Base-by-base conservation (phyloP, 2,113 vertebrate species). In the Onychostoma macrolepis region DNA sequence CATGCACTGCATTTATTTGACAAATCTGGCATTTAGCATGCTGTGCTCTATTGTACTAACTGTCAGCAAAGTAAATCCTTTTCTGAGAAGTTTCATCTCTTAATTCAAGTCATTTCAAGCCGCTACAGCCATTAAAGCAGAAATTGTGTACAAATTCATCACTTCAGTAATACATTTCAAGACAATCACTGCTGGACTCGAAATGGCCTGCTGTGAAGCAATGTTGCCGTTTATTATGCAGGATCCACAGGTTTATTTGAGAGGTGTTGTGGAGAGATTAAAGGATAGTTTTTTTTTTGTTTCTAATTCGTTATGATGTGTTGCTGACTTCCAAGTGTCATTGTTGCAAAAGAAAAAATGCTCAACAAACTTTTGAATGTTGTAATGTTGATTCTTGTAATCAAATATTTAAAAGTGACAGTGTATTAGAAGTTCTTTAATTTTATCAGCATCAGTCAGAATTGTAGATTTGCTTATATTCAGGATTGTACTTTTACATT, bases 151-250 rank as follows among this genome's bases (percentile, higher is more conserved):
- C 2, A 72, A 38, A 33, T 72, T 21, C 28, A 69, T 33, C 12
- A 69, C 28, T 69, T 69, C 15, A 69, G 7, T 69, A 69, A 69
- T 69, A 33, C 26, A 69, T 69, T 69, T 69, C 69, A 38, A 74
- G 69, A 74, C 17, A 72, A 72, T 41, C 33, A 9, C 21, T 41
- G 69, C 69, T 74, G 69, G 69, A 41, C 36, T 41, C 9, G 10
- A 11, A 74, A 67, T 19, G 28, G 8, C 36, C 69, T 38, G 69
- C 69, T 74, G 69, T 38, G 36, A 74, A 38, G 69, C 69, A 74
- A 41, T 74, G 19, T 24, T 74, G 17, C 69, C 1, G 33, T 74
- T 74, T 74, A 72, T 72, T 36, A 72, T 72, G 69, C 33, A 72
- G 33, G 8, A 74, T 41, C 33, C 19, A 10, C 33, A 74, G 21